These are phyloP conservation scores for Microctonus hyperodae DNA, from an alignment of 2,888 invertebrate species.

Conservation along the genomic window DNA sequence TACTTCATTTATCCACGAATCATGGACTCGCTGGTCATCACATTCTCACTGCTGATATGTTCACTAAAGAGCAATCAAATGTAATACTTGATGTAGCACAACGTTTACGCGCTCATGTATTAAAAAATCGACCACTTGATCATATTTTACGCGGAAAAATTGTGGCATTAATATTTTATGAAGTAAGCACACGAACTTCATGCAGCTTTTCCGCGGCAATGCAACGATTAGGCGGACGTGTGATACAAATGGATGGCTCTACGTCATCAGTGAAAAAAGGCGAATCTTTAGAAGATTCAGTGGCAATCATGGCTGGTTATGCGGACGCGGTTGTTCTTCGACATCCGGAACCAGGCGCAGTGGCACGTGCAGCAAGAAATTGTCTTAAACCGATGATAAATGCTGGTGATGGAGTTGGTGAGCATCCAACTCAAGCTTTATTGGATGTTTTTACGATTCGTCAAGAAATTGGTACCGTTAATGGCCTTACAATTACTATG, in stretches of 20 bases:
- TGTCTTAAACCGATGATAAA: conserved; percentile 94
- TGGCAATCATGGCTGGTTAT: conserved; percentile 89
- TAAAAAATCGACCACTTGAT: conserved; percentile 83
- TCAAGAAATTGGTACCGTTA: conserved; percentile 98
- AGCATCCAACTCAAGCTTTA: conserved; percentile 97
- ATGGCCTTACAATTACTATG: conserved; percentile 95
- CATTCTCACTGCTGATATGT: conserved; percentile 84
- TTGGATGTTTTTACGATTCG: conserved; percentile 97
- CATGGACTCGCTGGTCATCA: conserved; percentile 76
- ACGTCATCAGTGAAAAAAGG: conserved; percentile 97
- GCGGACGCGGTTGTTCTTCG: conserved; percentile 93
- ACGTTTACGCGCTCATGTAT: conserved; percentile 80
- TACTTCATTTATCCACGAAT: conserved; percentile 49
- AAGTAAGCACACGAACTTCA: conserved; percentile 95
- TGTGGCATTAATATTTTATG: conserved; percentile 97
- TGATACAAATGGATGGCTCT: conserved; percentile 87
- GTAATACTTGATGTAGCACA: conserved; percentile 95
- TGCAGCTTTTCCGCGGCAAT: conserved; percentile 97
- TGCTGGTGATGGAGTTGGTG: conserved; percentile 97
- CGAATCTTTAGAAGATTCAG: conserved; percentile 89
- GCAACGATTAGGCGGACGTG: conserved; percentile 93
- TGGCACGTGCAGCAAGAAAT: conserved; percentile 79
- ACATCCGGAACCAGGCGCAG: conserved; percentile 93
- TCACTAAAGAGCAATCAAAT: conserved; percentile 88
- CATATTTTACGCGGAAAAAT: conserved; percentile 86